Base-by-base conservation (phyloP, 1,140 invertebrate species). In the Hydropsyche tenuis region DNA sequence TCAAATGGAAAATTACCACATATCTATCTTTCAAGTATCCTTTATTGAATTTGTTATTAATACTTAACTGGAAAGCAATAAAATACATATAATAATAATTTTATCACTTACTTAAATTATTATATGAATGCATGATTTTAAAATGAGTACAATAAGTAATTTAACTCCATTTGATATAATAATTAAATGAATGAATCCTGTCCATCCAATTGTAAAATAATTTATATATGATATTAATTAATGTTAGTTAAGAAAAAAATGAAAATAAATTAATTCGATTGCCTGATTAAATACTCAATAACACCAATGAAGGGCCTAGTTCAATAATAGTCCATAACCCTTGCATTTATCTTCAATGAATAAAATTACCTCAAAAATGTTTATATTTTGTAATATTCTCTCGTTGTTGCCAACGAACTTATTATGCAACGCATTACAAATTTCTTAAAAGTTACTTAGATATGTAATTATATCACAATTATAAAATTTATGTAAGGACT, bases 271-370 rank as follows among this genome's bases (percentile, higher is more conserved):
- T 37, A 37, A 37, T 37, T 37, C 30, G 9, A 62, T 63, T 51
- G 75, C 75, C 75, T 77, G 73, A 74, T 74, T 43, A 16, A 73
- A 77, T 77, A 77, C 73, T 77, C 73, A 69, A 18, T 69, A 73
- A 77, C 75, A 77, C 75, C 75, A 77, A 69, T 64, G 48, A 70
- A 64, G 69, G 56, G 73, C 73, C 75, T 77, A 73, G 66, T 53
- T 56, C 62, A 62, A 60, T 69, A 69, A 51, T 30, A 66, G 71
- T 56, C 60, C 20, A 71, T 74, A 69, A 76, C 51, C 68, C 60
- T 71, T 51, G 37, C 20, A 53, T 53, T 53, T 53, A 53, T 53
- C 48, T 20, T 53, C 48, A 53, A 23, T 60, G 22, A 60, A 60
- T 60, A 60, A 60, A 60, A 64, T 77, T 77, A 70, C 68, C 68